phyloP scores from a whole-genome alignment of 2,888 invertebrate species.

The Aproaerema taeniolella region DNA sequence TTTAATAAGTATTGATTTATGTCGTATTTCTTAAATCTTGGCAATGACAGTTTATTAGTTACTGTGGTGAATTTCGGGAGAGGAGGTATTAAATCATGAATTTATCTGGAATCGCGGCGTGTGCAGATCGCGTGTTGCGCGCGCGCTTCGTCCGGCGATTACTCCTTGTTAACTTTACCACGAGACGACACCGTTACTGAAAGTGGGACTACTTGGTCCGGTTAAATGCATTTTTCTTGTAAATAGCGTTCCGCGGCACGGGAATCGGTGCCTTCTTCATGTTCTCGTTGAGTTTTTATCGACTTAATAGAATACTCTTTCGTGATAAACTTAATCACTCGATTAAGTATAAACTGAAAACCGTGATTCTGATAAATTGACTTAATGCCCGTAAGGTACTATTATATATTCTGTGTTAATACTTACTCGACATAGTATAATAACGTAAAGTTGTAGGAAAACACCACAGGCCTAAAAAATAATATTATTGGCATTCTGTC shows the following conservation, averaged over 20 bases:
- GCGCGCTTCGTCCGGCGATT: slow-evolving; percentile 22
- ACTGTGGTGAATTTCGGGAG: slow-evolving; percentile 27
- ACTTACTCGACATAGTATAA: no score
- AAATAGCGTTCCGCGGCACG: slow-evolving; percentile 8
- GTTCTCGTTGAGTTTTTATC: slow-evolving; percentile 6
- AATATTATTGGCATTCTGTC: no score
- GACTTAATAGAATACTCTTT: no score
- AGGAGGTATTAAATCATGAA: slow-evolving; percentile 36
- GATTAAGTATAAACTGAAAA: no score
- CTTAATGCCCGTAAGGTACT: no score
- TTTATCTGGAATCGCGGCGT: slow-evolving; percentile 30
- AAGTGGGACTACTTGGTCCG: slow-evolving; percentile 21
- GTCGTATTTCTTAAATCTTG: slow-evolving; percentile 18
- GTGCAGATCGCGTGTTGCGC: slow-evolving; percentile 18
- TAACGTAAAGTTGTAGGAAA: no score
- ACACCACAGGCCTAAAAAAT: no score
- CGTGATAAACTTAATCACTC: no score
- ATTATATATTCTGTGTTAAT: no score
- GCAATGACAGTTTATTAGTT: slow-evolving; percentile 17
- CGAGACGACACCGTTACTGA: slow-evolving; percentile 25
- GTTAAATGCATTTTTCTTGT: slow-evolving; percentile 14
- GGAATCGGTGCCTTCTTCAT: slow-evolving; percentile 4
- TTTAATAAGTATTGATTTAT: neutral
- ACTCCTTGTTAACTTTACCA: slow-evolving; percentile 27
- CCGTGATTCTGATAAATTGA: no score